These are phyloP conservation scores for Drosophila acutilabella DNA, from an alignment of 2,888 invertebrate species.

Conservation along the genomic window DNA sequence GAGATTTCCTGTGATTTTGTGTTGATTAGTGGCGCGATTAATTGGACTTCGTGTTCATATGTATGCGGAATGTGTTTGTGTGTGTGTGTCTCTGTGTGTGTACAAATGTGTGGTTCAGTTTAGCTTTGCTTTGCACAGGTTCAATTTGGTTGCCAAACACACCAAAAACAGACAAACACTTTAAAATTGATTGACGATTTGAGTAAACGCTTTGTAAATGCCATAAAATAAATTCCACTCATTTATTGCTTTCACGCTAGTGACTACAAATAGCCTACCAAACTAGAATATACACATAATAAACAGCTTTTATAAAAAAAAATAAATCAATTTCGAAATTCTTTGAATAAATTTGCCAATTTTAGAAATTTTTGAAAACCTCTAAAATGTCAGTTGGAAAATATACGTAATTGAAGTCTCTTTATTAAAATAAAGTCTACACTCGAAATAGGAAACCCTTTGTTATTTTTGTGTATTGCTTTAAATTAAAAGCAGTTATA, in stretches of 20 bases:
- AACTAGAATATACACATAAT: too few species aligned
- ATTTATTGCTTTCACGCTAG: neutral
- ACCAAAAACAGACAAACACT: conserved; percentile 1
- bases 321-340: too few species aligned
- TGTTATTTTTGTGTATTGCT: too few species aligned
- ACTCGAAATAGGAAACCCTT: too few species aligned
- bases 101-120: conserved; percentile 22
- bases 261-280: too few species aligned
- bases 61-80: neutral
- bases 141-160: conserved; percentile 15
- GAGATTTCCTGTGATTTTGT: conserved; percentile 60
- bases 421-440: too few species aligned
- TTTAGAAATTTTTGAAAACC: too few species aligned
- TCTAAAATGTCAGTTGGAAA: too few species aligned
- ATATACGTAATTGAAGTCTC: too few species aligned
- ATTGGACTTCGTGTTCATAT: conserved; percentile 32
- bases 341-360: too few species aligned
- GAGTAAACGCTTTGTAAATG: neutral
- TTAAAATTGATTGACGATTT: conserved; percentile 8
- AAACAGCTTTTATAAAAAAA: too few species aligned
- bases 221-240: neutral
- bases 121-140: conserved; percentile 7
- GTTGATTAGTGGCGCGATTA: conserved; percentile 67
- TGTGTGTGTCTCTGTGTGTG: conserved; percentile 1
- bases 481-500: too few species aligned